These are phyloP conservation scores for Lamellibrachia columna DNA, from an alignment of 2,888 invertebrate genomes.

Conservation along the genomic window DNA sequence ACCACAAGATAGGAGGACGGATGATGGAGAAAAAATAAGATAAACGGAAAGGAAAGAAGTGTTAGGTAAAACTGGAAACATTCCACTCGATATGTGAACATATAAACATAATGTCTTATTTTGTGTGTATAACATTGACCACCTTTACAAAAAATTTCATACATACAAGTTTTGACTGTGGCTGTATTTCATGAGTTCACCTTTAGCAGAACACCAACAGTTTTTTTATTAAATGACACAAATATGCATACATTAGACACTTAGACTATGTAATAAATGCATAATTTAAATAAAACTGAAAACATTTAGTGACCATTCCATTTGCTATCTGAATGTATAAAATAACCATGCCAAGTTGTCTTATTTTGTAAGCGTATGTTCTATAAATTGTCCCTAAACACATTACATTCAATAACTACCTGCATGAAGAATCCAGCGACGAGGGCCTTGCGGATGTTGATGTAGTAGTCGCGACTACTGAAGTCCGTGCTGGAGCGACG, in stretches of 20 bases:
- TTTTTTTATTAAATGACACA: no score
- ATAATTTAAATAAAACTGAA: not conserved
- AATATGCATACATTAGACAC: no score
- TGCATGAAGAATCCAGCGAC: conserved; percentile 99
- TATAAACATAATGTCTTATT: not conserved
- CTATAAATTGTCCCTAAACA: not conserved
- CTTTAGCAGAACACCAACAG: not conserved
- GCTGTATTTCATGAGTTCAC: not conserved
- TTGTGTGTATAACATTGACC: not conserved
- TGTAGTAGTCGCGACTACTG: conserved; percentile 97
- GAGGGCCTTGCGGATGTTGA: conserved; percentile 97
- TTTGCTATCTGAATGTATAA: no score
- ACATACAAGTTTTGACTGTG: not conserved
- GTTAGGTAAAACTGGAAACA: not conserved
- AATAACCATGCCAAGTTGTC: no score
- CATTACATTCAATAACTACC: conserved; percentile 69
- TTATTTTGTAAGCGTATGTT: not conserved
- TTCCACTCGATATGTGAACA: not conserved
- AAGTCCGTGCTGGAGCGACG: conserved; percentile 97
- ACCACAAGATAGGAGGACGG: not conserved
- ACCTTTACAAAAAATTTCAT: no score
- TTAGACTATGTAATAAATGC: not conserved
- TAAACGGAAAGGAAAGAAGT: not conserved
- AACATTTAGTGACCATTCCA: not conserved
- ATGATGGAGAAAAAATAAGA: not conserved